Percentiles rank a stretch among this genome's conserved stretches.
These are phyloP conservation scores for Drosophila lacertosa DNA, from an alignment of 1,140 invertebrate species.

Conservation along the genomic window DNA sequence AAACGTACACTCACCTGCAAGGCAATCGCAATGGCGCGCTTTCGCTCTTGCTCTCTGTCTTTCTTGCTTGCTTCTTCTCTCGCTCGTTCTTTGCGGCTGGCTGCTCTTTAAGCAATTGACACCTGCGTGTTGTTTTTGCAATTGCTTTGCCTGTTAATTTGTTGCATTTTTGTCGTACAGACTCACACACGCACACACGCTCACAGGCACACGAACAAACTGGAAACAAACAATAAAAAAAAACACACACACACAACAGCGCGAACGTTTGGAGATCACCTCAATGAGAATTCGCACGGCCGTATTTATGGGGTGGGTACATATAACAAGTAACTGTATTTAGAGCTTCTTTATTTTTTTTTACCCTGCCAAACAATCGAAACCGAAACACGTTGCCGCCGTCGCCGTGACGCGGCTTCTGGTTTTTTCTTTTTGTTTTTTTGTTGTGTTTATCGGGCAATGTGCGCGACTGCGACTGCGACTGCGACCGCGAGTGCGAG, in stretches of 20 bases:
- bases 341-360: conserved; percentile 21
- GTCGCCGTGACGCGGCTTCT: conserved; percentile 23
- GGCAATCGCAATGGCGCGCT: conserved; percentile 3
- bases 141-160: conserved; percentile 21
- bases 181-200: conserved; percentile 15
- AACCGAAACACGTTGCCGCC: conserved; percentile 42
- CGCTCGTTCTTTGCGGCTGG: conserved; percentile 9
- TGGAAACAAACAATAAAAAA: conserved; percentile 19
- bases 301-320: not conserved
- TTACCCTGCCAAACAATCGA: conserved; percentile 39
- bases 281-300: conserved; percentile 1
- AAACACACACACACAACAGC: conserved; percentile 1
- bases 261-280: conserved; percentile 13
- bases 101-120: conserved; percentile 26
- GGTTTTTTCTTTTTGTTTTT: conserved; percentile 2
- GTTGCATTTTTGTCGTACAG: conserved; percentile 26
- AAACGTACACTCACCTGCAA: conserved; percentile 10
- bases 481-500: conserved; percentile 21
- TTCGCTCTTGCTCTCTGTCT: conserved; percentile 7
- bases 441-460: conserved; percentile 50
- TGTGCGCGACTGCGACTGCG: conserved; percentile 8
- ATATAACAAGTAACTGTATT: conserved; percentile 27
- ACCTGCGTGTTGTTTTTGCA: conserved; percentile 30
- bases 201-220: conserved; percentile 14
- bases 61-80: not conserved